Evolutionary conservation across 2,797 vertebrate genomes (phyloP).

Genomic region (Diceros bicornis): DNA sequence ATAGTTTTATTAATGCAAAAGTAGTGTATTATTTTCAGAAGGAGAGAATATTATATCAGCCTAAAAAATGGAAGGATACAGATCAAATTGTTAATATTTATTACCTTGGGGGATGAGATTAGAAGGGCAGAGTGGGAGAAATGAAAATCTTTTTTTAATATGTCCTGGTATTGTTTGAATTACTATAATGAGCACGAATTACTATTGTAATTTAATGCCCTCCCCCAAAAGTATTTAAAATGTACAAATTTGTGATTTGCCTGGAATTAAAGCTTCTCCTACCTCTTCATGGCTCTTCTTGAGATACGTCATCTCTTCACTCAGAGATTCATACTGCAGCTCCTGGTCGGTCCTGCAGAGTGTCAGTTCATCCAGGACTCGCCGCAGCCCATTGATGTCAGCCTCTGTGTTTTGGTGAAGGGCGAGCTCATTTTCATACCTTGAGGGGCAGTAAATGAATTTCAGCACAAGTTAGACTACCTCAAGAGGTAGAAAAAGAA

Average conservation of each 20-base stretch:
- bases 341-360: slow-evolving; percentile 84
- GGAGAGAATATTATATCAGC: not conserved
- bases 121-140: not conserved
- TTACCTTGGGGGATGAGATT: not conserved
- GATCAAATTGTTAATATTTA: not conserved
- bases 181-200: not conserved
- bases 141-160: not conserved
- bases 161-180: not conserved
- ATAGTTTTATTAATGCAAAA: not conserved
- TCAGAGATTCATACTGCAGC: slow-evolving; percentile 86
- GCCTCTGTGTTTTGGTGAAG: slow-evolving; percentile 87
- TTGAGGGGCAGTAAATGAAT: not conserved
- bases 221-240: not conserved
- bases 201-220: not conserved
- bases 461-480: not conserved
- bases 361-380: slow-evolving; percentile 85
- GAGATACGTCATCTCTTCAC: slow-evolving; percentile 84
- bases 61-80: not conserved
- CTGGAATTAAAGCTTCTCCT: not conserved
- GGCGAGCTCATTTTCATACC: slow-evolving; percentile 82
- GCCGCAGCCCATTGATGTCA: slow-evolving; percentile 85
- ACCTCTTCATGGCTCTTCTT: slow-evolving; percentile 87
- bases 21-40: not conserved
- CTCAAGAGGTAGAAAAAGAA: not conserved
- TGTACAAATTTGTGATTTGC: not conserved